Evolutionary conservation across 2,888 invertebrate species (phyloP).

Genomic region (Habrosyne pyritoides): DNA sequence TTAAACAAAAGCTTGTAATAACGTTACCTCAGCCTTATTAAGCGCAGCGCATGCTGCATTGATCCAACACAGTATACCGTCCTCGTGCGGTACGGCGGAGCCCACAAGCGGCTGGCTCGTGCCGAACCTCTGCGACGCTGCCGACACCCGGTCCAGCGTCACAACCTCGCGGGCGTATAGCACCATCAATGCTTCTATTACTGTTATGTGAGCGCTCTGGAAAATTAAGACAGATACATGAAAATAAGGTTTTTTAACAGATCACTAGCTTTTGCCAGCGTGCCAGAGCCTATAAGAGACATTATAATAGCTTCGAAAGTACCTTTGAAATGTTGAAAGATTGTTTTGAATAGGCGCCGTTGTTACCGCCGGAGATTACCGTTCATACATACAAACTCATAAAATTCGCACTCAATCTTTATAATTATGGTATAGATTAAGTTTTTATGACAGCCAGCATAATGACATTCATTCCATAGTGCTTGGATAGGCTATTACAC

Average conservation of each 20-base stretch:
- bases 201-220: conserved; percentile 97
- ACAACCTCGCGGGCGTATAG: conserved; percentile 96
- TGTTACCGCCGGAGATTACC: no score
- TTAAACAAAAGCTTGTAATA: neutral
- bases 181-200: conserved; percentile 97
- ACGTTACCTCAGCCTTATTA: conserved; percentile 74
- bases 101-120: conserved; percentile 71
- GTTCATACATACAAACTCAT: no score
- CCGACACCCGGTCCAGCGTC: conserved; percentile 92
- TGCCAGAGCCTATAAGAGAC: no score
- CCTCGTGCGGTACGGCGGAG: conserved; percentile 87
- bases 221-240: conserved; percentile 35
- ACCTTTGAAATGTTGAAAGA: no score
- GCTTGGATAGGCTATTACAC: no score
- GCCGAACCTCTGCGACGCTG: conserved; percentile 92
- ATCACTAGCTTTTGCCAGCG: no score
- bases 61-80: conserved; percentile 94
- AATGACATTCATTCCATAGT: no score
- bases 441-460: no score
- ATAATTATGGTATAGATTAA: no score
- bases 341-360: no score
- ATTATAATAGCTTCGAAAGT: no score
- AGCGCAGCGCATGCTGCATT: conserved; percentile 93
- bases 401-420: no score
- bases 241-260: neutral